phyloP scores from a whole-genome alignment of 2,888 invertebrate species.

The Synanthedon tipuliformis region DNA sequence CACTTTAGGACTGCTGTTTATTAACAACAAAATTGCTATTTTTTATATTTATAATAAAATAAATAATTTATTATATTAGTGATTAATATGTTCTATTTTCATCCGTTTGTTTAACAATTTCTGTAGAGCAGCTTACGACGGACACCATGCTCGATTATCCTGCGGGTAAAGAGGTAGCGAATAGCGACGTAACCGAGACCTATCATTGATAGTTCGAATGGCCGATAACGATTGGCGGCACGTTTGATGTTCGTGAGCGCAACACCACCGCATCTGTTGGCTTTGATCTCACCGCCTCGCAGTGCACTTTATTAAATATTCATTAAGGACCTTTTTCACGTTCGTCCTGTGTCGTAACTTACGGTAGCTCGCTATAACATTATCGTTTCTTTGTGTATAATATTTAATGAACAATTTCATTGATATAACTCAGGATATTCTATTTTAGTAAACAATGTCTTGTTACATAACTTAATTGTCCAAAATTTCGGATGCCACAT shows the following conservation, averaged over 20 bases:
- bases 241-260: conserved; percentile 33
- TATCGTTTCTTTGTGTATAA: background rate
- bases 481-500: no score
- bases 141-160: conserved; percentile 1
- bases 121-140: no score
- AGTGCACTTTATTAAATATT: conserved; percentile 47
- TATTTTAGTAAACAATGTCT: no score
- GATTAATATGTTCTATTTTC: no score
- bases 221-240: conserved; percentile 41
- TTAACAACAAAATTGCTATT: no score
- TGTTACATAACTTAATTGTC: no score
- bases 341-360: background rate
- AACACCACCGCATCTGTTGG: conserved; percentile 7
- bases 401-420: no score
- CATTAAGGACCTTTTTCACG: conserved; percentile 35
- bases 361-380: background rate
- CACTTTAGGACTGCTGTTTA: no score
- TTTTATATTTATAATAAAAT: no score
- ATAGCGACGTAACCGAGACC: conserved; percentile 45
- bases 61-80: no score
- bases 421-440: no score
- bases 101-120: no score
- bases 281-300: conserved; percentile 54
- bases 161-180: conserved; percentile 12
- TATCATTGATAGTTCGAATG: conserved; percentile 45